These are phyloP conservation scores for Paraplagusia blochii DNA, from an alignment of 2,113 vertebrate genomes.

Conservation along the genomic window DNA sequence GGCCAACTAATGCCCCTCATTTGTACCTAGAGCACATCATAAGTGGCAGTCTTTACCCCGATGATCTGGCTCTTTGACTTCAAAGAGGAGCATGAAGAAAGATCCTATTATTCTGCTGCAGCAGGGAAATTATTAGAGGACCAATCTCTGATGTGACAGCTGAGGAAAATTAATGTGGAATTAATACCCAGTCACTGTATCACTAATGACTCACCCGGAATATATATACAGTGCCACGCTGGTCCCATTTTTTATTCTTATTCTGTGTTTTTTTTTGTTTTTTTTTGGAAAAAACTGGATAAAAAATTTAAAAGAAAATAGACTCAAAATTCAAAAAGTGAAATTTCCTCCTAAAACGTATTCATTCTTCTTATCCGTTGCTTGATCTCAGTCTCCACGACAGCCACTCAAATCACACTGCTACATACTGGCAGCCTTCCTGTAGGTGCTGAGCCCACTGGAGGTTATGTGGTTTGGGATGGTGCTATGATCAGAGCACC, in stretches of 20 bases:
- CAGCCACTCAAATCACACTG: too few relatives aligned
- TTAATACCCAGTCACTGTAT: conserved; percentile 41
- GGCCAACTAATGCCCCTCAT: conserved; percentile 57
- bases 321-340: too few relatives aligned
- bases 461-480: too few relatives aligned
- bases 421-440: too few relatives aligned
- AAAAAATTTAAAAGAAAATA: too few relatives aligned
- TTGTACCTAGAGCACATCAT: conserved; percentile 65
- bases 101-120: conserved; percentile 63
- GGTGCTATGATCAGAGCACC: too few relatives aligned
- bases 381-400: too few relatives aligned
- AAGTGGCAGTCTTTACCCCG: conserved; percentile 65
- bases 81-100: conserved; percentile 62
- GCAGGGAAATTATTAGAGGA: conserved; percentile 55
- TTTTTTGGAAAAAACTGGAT: not conserved
- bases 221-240: conserved; percentile 1
- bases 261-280: too few relatives aligned
- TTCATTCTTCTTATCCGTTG: too few relatives aligned
- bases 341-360: too few relatives aligned
- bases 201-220: conserved; percentile 1
- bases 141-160: conserved; percentile 48
- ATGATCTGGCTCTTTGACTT: conserved; percentile 64
- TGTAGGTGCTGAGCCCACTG: too few relatives aligned
- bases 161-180: conserved; percentile 43
- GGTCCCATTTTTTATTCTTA: not conserved